These are phyloP conservation scores for Malurus splendens DNA, from an alignment of 2,797 vertebrate species.

Conservation along the genomic window DNA sequence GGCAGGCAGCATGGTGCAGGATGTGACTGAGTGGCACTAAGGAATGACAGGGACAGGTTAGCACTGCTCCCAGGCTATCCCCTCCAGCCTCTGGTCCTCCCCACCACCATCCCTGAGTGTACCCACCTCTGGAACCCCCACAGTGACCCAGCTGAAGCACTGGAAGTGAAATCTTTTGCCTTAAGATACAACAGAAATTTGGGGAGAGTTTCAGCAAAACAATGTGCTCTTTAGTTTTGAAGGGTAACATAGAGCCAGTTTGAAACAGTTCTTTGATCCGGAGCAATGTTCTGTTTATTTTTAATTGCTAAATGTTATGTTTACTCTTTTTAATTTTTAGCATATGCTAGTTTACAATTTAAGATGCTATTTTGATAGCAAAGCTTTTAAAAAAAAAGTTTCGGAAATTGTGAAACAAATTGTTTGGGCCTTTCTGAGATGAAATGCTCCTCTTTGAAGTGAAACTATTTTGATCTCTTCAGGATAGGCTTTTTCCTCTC, in stretches of 20 bases:
- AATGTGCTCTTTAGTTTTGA: neutral
- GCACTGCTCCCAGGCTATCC: neutral
- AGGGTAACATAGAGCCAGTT: neutral
- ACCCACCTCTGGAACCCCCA: neutral
- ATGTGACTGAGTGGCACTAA: neutral
- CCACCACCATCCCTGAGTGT: neutral
- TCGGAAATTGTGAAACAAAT: constrained; percentile 17
- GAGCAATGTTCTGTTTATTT: constrained; percentile 8
- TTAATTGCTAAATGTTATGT: neutral
- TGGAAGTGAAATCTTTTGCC: neutral
- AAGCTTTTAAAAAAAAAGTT: neutral
- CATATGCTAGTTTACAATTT: neutral
- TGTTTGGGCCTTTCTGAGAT: neutral
- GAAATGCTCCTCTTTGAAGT: constrained; percentile 31
- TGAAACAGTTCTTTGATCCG: constrained; percentile 18
- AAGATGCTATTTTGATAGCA: constrained; percentile 1
- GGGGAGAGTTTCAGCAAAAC: neutral
- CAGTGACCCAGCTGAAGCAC: accelerated
- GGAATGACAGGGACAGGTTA: neutral
- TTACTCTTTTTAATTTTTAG: constrained; percentile 15
- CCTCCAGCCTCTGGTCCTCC: neutral
- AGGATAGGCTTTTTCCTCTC: neutral
- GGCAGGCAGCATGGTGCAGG: neutral
- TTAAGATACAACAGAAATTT: neutral
- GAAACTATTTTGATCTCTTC: neutral